These are phyloP conservation scores for Stercorarius parasiticus DNA, from an alignment of 2,113 vertebrate species.

Conservation along the genomic window DNA sequence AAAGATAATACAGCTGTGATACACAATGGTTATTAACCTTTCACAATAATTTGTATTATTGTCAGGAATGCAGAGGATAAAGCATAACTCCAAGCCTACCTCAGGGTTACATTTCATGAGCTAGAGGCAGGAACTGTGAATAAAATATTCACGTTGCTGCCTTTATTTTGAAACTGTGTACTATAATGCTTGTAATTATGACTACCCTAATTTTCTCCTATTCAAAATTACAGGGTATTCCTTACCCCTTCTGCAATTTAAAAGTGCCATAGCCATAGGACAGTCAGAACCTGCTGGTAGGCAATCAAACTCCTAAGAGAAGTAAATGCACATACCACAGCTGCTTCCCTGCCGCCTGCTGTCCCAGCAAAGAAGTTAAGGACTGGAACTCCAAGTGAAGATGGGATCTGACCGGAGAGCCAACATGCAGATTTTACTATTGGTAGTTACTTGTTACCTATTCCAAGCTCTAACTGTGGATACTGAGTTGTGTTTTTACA, in stretches of 20 bases:
- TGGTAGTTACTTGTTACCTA: neutral
- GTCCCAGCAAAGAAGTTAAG: neutral
- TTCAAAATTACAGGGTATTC: neutral
- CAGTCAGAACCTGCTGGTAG: neutral
- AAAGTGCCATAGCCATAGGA: neutral
- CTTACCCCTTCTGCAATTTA: neutral
- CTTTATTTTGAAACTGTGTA: conserved; percentile 10
- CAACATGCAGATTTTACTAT: neutral
- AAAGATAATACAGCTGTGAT: neutral
- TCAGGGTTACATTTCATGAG: neutral
- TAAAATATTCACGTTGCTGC: neutral
- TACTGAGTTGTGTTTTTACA: neutral
- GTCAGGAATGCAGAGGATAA: neutral
- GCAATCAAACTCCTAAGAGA: neutral
- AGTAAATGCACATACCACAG: neutral
- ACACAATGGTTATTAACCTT: neutral
- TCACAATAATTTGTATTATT: conserved; percentile 21
- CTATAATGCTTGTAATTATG: neutral
- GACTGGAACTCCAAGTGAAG: neutral
- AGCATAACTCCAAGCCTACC: neutral
- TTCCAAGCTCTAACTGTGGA: neutral
- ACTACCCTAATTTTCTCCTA: neutral
- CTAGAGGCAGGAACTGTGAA: neutral
- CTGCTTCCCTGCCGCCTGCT: neutral
- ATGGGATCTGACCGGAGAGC: neutral